Evolutionary conservation across 2,797 vertebrate species (phyloP), one percentile per base, ranked within the genome.

Genomic region (Ceryle rudis): DNA sequence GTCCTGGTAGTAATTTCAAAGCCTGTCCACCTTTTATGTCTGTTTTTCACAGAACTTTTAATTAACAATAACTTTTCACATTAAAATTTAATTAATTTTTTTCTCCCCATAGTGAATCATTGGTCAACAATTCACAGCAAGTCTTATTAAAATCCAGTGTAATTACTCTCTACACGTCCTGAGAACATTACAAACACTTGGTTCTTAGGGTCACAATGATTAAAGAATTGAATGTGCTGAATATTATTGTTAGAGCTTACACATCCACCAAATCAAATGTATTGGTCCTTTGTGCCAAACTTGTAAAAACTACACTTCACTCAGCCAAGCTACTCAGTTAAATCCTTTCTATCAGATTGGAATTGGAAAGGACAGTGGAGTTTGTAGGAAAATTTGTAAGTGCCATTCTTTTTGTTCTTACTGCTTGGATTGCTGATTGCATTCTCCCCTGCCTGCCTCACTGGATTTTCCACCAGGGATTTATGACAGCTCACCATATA

Each of bases 81-180:
- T 95, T 92, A 93, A 95, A 96, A 81, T 90, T 89, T 95, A 94
- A 96, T 97, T 95, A 94, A 75, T 95, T 90, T 92, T 92, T 79
- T 69, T 47, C 8, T 28, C 49, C 66, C 82, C 73, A 46, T 49
- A 81, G 84, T 95, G 94, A 96, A 93, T 94, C 72, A 94, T 72
- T 92, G 92, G 95, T 96, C 96, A 97, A 95, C 94, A 97, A 95
- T 95, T 97, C 96, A 91, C 64, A 94, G 92, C 55, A 83, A 90
- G 75, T 79, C 77, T 88, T 93, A 97, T 96, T 96, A 97, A 96
- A 97, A 97, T 93, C 79, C 67, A 0, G 42, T 81, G 93, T 89
- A 95, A 97, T 97, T 96, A 94, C 80, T 94, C 90, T 91, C 80
- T 54, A 33, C 83, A 81, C 2, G 2, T 94, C 82, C 90, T 92